Evolutionary conservation across 2,113 vertebrate genomes (phyloP).

Genomic region (Microtus oregoni): DNA sequence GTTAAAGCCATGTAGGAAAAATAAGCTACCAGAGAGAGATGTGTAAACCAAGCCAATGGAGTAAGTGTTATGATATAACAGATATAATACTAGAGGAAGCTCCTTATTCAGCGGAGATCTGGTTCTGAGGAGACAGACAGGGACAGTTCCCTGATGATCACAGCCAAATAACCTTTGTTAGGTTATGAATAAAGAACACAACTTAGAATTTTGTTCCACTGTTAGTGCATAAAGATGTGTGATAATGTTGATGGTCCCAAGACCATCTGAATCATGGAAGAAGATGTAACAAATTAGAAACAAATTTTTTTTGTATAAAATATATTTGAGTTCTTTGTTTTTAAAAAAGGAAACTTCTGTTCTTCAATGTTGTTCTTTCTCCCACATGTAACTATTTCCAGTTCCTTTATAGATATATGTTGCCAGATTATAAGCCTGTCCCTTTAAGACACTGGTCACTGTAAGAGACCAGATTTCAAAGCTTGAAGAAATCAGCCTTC

Average conservation of each 20-base stretch:
- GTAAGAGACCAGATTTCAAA: neutral
- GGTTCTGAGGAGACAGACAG: neutral
- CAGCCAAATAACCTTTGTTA: neutral
- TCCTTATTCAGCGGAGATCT: neutral
- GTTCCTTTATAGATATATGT: too few species aligned
- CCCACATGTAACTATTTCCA: neutral
- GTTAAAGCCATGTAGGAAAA: neutral
- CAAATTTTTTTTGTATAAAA: neutral
- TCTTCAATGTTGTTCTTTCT: neutral
- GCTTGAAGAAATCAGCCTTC: neutral
- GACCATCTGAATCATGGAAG: neutral
- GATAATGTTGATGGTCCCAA: neutral
- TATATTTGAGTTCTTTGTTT: neutral
- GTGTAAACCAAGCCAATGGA: neutral
- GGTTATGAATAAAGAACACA: neutral
- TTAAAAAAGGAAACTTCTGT: neutral
- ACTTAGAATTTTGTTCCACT: neutral
- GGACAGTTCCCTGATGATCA: neutral
- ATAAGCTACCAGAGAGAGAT: neutral
- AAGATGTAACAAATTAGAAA: neutral
- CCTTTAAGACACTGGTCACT: too few species aligned
- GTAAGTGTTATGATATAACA: neutral
- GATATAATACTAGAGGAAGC: neutral
- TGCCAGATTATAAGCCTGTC: neutral
- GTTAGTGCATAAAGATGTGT: neutral